These are phyloP conservation scores for Halichoerus grypus DNA, from an alignment of 2,113 vertebrate genomes.

Conservation along the genomic window DNA sequence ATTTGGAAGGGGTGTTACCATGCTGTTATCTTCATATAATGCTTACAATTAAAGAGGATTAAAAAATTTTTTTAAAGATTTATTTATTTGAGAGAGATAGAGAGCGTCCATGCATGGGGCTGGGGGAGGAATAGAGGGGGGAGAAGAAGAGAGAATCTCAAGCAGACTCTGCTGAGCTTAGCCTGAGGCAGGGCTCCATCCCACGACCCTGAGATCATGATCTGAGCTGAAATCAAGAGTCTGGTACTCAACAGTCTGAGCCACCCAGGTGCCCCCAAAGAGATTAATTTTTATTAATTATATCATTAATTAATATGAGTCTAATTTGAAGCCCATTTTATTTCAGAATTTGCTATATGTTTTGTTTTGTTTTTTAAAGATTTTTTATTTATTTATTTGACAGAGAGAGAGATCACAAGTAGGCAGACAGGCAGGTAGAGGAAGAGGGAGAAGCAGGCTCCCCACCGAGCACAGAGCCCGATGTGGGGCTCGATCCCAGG, in stretches of 20 bases:
- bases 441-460: too few species aligned
- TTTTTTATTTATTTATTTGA: too few species aligned
- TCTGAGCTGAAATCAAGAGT: not conserved
- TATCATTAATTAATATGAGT: not conserved
- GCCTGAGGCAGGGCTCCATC: not conserved
- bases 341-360: not conserved
- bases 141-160: not conserved
- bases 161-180: not conserved
- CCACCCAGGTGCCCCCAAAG: not conserved
- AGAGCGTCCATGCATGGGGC: not conserved
- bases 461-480: too few species aligned
- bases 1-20: not conserved
- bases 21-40: not conserved
- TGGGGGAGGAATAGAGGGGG: not conserved
- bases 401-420: too few species aligned
- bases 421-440: too few species aligned
- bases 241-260: not conserved
- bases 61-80: not conserved
- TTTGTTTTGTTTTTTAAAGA: too few species aligned
- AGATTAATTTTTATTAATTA: conserved; percentile 5
- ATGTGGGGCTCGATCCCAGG: too few species aligned
- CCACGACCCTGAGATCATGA: not conserved
- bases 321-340: conserved; percentile 27
- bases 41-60: not conserved
- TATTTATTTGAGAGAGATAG: not conserved